A percentile compares a stretch with the other conserved stretches of the same genome.
phyloP scores from a whole-genome alignment of 2,113 vertebrate genomes.

The Equus przewalskii region DNA sequence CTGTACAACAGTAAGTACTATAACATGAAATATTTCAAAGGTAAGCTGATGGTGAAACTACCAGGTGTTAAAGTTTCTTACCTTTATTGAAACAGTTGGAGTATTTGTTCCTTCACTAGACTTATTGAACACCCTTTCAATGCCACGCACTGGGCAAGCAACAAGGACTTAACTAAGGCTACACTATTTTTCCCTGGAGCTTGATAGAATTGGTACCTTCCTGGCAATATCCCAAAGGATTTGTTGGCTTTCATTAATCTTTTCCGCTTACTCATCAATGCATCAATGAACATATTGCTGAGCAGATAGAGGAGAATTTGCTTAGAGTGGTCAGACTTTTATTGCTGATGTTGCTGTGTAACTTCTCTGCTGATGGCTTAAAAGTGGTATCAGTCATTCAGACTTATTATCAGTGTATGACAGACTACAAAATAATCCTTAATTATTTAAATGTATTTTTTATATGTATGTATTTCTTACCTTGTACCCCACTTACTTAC shows the following conservation, averaged over 20 bases:
- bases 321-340: conserved; percentile 18
- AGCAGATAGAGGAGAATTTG: conserved; percentile 44
- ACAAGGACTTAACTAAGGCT: conserved; percentile 16
- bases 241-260: conserved; percentile 49
- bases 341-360: background rate
- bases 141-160: background rate
- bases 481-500: background rate
- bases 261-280: background rate
- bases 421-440: conserved; percentile 24
- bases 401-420: background rate
- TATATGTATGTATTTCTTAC: background rate
- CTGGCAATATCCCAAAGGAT: conserved; percentile 39
- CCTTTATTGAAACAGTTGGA: background rate
- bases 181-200: background rate
- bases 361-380: background rate
- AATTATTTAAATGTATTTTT: background rate
- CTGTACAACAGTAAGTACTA: background rate
- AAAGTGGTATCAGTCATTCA: background rate
- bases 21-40: background rate
- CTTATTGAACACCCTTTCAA: background rate
- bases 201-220: background rate
- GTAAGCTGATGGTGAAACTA: background rate
- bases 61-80: background rate
- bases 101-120: conserved; percentile 23
- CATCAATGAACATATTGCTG: conserved; percentile 7